Base-by-base conservation (phyloP, 92 coral and sea anemone genomes). In the Palythoa heliodiscus region DNA sequence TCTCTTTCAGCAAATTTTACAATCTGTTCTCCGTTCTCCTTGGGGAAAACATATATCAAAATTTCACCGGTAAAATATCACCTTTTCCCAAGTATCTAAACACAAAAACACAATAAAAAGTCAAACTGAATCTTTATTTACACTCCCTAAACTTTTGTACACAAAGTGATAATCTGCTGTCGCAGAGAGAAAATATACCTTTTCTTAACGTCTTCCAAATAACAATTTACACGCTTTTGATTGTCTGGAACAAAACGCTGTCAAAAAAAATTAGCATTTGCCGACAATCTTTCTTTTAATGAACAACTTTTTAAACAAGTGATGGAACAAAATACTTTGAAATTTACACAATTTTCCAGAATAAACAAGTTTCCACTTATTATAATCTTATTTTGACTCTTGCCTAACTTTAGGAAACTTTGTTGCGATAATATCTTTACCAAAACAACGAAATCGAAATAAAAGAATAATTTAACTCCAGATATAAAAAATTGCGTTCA, bases 1-100 rank as follows among this genome's bases (percentile, higher is more conserved):
- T 91, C 76, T 74, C 89, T 87, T 78, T 83, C 90, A 88, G 73
- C 89, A 37, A 77, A 70, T 78, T 78, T 85, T 86, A 74, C 83
- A 91, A 90, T 88, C 88, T 88, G 87, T 82, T 61, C 52, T 50
- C 88, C 84, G 86, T 77, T 86, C 91, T 90, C 23, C 50, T 66
- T 48, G 11, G 61, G 73, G 48, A 13, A 63, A 80, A 80, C 53
- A 48, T 23, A 25, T 69, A 29, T 12, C 71, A 55, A n/a, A 76
- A 29, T 38, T 10, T 60, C 70, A 70, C 63, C 48, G 73, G 84
- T 48, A 43, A 77, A 64, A 23, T 80, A 5, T 48, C 60, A 19
- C 43, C 4, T 29, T 66, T 48, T 60, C 60, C 39, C 39, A 5
- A 80, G 20, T 39, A 29, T 23, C 72, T 48, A 38, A 64, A 38